Evolutionary conservation across 1,140 invertebrate genomes (phyloP).

Genomic region (Papilio polyxenes): DNA sequence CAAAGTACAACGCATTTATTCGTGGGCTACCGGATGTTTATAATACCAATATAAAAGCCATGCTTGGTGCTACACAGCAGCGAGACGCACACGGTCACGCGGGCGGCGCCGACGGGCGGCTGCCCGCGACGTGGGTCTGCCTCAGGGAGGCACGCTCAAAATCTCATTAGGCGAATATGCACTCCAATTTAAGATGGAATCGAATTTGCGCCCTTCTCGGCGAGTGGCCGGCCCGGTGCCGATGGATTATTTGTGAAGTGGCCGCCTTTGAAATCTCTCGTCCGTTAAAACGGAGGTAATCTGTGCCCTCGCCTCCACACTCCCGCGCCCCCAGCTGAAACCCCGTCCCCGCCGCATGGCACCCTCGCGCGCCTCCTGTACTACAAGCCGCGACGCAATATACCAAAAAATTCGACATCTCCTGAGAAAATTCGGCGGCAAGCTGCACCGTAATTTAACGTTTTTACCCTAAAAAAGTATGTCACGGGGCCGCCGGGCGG

Average conservation of each 20-base stretch:
- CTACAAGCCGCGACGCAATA: conserved; percentile 67
- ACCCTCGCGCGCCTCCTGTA: conserved; percentile 59
- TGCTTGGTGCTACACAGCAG: not conserved
- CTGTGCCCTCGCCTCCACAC: conserved; percentile 53
- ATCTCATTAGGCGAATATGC: conserved; percentile 73
- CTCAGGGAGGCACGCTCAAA: conserved; percentile 44
- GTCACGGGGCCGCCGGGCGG: conserved; percentile 62
- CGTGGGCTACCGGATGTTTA: not conserved
- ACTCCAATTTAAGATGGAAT: conserved; percentile 74
- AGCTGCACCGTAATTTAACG: conserved; percentile 72
- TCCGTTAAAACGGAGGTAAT: conserved; percentile 79
- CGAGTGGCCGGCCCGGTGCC: conserved; percentile 63
- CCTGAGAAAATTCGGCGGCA: conserved; percentile 73
- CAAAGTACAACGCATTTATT: no score
- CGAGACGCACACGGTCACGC: not conserved
- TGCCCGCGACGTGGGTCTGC: conserved; percentile 25
- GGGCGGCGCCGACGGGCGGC: not conserved
- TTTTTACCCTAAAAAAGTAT: conserved; percentile 74
- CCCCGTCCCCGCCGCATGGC: conserved; percentile 42
- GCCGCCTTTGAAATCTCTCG: conserved; percentile 78
- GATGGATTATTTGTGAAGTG: conserved; percentile 79
- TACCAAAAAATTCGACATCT: conserved; percentile 61
- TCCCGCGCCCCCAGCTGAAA: conserved; percentile 50
- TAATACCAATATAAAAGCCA: not conserved
- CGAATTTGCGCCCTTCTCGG: conserved; percentile 70